Evolutionary conservation across 2,113 vertebrate genomes (phyloP).

Genomic region (Aptenodytes patagonicus): DNA sequence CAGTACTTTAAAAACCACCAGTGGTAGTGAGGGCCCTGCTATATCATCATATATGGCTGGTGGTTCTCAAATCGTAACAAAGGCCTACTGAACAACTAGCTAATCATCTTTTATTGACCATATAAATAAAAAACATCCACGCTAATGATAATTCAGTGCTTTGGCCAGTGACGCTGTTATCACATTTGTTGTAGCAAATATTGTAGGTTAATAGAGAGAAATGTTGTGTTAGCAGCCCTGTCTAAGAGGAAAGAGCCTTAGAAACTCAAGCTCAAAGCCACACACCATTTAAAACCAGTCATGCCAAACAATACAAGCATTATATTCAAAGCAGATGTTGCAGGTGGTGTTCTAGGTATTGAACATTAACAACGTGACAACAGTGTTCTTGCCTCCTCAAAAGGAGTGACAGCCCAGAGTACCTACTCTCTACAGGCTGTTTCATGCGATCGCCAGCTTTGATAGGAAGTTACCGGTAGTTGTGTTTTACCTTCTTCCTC

Average conservation of each 20-base stretch:
- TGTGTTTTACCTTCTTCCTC: slow-evolving; percentile 77
- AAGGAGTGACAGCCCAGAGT: background rate
- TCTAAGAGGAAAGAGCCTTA: background rate
- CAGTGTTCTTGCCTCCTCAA: background rate
- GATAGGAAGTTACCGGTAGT: background rate
- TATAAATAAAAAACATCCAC: background rate
- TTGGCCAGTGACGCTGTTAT: background rate
- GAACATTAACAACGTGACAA: background rate
- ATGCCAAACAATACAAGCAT: background rate
- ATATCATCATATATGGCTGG: too few species aligned
- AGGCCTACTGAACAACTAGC: background rate
- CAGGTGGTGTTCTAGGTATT: background rate
- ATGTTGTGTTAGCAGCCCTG: background rate
- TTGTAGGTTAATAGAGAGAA: background rate
- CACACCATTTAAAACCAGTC: fast-evolving
- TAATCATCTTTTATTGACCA: background rate
- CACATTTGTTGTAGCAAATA: background rate
- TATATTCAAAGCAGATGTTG: background rate
- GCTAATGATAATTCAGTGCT: background rate
- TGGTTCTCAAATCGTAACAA: background rate
- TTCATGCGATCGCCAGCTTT: background rate
- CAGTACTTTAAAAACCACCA: background rate
- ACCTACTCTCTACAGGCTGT: background rate
- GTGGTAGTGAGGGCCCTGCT: background rate
- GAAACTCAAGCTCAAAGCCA: background rate